phyloP scores from a whole-genome alignment of 2,113 vertebrate genomes.

The Ailurus styani region DNA sequence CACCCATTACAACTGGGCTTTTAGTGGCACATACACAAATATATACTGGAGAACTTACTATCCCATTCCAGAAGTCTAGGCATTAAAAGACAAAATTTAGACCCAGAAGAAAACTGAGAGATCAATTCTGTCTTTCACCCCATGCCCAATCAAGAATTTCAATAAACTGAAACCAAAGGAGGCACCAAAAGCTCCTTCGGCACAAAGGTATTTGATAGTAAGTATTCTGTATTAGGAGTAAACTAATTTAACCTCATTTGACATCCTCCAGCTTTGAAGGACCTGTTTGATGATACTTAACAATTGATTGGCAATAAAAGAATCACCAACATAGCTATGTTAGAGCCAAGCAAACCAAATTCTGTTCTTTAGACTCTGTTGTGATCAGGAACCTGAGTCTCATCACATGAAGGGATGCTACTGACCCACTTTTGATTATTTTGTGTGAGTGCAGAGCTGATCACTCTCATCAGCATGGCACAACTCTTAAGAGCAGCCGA shows the following conservation, averaged over 20 bases:
- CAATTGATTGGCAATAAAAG: not conserved
- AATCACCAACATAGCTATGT: not conserved
- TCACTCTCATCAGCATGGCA: not conserved
- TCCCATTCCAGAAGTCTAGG: not conserved
- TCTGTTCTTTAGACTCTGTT: not conserved
- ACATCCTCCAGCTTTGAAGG: not conserved
- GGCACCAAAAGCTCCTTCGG: not conserved
- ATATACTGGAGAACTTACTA: not conserved
- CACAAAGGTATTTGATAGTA: not conserved
- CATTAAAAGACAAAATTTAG: not conserved
- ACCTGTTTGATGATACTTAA: not conserved
- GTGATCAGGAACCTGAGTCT: not conserved
- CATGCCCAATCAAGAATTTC: not conserved
- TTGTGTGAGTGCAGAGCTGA: constrained; percentile 11
- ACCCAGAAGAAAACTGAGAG: not conserved
- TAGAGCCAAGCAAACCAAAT: not conserved
- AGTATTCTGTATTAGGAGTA: not conserved
- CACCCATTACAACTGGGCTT: not conserved
- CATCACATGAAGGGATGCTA: not conserved
- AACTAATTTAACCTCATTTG: not conserved
- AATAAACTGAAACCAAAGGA: not conserved
- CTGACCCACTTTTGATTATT: constrained; percentile 27
- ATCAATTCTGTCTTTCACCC: not conserved
- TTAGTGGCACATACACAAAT: not conserved
- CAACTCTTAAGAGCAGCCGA: not conserved